Conservation (phyloP, 1,140 invertebrate genomes). For the Sitophilus oryzae region DNA sequence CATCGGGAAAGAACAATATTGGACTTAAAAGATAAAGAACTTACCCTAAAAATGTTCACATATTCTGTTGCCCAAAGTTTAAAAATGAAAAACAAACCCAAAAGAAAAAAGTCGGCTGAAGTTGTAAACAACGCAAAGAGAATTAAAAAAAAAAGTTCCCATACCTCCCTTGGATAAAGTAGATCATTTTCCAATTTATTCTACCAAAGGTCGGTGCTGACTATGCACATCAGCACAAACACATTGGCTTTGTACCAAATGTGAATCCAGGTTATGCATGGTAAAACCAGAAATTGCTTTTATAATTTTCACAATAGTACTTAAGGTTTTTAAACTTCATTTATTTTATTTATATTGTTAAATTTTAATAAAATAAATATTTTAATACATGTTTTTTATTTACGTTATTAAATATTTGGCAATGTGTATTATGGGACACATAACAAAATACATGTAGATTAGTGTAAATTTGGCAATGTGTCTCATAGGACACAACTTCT, state of each 20-base stretch:
- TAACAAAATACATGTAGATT: no score
- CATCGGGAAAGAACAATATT: conserved; percentile 24
- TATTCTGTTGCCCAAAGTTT: conserved; percentile 13
- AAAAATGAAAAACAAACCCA: conserved; percentile 15
- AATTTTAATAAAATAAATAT: not conserved
- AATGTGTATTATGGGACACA: conserved; percentile 3
- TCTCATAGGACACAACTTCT: no score
- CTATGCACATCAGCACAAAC: conserved; percentile 13
- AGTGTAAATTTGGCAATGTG: no score
- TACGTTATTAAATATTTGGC: conserved; percentile 4
- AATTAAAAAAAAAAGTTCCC: conserved; percentile 18
- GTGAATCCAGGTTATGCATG: no score
- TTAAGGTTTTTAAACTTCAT: not conserved
- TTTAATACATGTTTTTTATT: conserved; percentile 4
- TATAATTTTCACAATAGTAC: conserved; percentile 8
- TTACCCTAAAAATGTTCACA: conserved; percentile 14
- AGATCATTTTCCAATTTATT: conserved; percentile 21
- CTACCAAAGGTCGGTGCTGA: conserved; percentile 16
- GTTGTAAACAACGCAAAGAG: conserved; percentile 6
- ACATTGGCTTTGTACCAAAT: conserved; percentile 17
- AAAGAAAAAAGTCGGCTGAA: conserved; percentile 13
- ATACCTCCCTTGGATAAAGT: conserved; percentile 16
- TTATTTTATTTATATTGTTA: not conserved
- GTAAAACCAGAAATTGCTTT: conserved; percentile 18
- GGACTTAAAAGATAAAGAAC: no score